These are phyloP conservation scores for Halcyon senegalensis DNA, from an alignment of 2,113 vertebrate genomes.

Conservation along the genomic window DNA sequence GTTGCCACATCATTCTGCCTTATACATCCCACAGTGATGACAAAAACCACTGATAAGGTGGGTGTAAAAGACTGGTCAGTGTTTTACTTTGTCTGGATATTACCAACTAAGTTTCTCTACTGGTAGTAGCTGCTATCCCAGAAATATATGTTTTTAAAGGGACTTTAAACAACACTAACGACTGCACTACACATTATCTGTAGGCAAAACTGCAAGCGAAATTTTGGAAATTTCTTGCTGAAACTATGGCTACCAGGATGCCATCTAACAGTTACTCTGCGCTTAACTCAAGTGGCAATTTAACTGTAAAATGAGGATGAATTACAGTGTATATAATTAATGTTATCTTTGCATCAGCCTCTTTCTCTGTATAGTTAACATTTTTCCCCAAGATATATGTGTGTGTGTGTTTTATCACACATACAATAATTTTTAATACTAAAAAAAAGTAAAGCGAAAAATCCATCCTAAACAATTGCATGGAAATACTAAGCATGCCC, in stretches of 20 bases:
- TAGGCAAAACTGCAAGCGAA: neutral
- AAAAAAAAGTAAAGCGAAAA: conserved; percentile 11
- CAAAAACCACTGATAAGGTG: neutral
- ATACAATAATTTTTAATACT: neutral
- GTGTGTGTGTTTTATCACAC: neutral
- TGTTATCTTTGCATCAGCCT: neutral
- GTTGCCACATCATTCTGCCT: neutral
- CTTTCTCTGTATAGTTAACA: neutral
- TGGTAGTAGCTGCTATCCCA: neutral
- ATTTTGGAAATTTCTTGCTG: neutral
- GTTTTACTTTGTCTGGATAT: neutral
- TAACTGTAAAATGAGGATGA: neutral
- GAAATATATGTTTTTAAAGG: conserved; percentile 11
- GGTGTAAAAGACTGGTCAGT: neutral
- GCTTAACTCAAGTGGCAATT: neutral
- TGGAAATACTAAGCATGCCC: neutral
- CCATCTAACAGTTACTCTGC: neutral
- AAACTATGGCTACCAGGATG: neutral
- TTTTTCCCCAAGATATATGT: neutral
- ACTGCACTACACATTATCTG: neutral
- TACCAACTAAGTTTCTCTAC: neutral
- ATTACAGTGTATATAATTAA: neutral
- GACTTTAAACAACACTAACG: neutral
- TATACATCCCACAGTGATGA: neutral
- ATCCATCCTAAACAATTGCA: neutral